Base-by-base conservation (phyloP, 2,888 invertebrate genomes). In the Patella depressa region DNA sequence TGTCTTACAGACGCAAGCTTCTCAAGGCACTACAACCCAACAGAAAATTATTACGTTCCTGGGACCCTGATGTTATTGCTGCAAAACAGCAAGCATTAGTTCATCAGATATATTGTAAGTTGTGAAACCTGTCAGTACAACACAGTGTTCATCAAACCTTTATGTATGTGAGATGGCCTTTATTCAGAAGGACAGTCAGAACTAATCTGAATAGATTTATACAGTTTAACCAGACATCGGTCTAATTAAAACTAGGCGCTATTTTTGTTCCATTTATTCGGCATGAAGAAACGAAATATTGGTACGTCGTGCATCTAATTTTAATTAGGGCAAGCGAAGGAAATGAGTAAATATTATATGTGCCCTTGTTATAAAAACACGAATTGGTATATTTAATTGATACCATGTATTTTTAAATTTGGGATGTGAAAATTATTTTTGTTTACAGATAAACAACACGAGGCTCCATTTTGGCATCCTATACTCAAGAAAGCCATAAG, bases 1-100 rank as follows among this genome's bases (percentile, higher is more conserved):
- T n/a, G 29, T 59, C 69, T 84, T 85, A 69, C 83, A 89, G 89
- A 81, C 81, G 84, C 53, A 89, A 89, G 78, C 78, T 89, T 75
- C 76, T 89, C 69, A 82, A 83, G 77, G 82, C 85, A 54, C 76
- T 89, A 57, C 84, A 85, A 53, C 88, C 89, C 53, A 88, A 87
- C 78, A 86, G 85, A 55, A 78, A 85, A 29, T 85, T 85, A 76
- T 81, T 90, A 71, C 86, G 86, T 73, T 85, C 88, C 87, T 89
- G 89, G 89, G 89, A 90, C 79, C 89, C 89, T 15, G 88, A 87
- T 72, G 84, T 89, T 14, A 84, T 89, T 12, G 87, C 89, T 53
- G 83, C 87, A 78, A 88, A 89, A 77, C 90, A 89, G 79, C 82
- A 85, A 75, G 86, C 86, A 3, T 82, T 90, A 7, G 83, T 88